Conservation (phyloP, 2,888 invertebrate genomes). For the Exocentrus adspersus region DNA sequence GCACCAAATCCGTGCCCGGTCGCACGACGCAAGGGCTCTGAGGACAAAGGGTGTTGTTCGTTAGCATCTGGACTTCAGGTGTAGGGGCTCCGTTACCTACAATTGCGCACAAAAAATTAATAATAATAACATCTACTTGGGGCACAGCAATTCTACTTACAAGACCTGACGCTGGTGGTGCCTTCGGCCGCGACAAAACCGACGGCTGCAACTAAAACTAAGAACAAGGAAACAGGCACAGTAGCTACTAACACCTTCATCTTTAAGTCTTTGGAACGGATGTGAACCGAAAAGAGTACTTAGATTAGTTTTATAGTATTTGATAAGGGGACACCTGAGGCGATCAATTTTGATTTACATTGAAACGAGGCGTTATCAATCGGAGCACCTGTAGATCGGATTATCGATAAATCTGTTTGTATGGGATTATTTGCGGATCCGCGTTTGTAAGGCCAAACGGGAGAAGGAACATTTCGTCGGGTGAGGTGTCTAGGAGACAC, state of each 20-base stretch:
- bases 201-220: background rate
- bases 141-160: background rate
- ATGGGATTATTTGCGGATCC: too few relatives aligned
- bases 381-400: background rate
- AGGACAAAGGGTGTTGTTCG: background rate
- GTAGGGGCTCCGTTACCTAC: background rate
- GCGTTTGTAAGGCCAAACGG: too few relatives aligned
- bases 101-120: too few relatives aligned
- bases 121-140: background rate
- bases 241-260: conserved; percentile 4
- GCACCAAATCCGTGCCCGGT: conserved; percentile 2
- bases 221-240: background rate
- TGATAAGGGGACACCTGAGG: background rate
- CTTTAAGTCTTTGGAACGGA: background rate
- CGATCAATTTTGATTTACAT: background rate
- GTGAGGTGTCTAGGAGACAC: too few relatives aligned
- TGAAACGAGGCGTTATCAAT: background rate
- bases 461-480: too few relatives aligned
- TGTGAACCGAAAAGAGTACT: background rate
- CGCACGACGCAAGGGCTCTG: conserved; percentile 3
- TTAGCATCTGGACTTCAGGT: background rate
- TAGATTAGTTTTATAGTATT: background rate
- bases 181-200: background rate
- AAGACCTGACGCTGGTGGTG: too few relatives aligned
- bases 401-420: too few relatives aligned